Conservation (phyloP, 2,888 invertebrate species). For the Tigriopus californicus region DNA sequence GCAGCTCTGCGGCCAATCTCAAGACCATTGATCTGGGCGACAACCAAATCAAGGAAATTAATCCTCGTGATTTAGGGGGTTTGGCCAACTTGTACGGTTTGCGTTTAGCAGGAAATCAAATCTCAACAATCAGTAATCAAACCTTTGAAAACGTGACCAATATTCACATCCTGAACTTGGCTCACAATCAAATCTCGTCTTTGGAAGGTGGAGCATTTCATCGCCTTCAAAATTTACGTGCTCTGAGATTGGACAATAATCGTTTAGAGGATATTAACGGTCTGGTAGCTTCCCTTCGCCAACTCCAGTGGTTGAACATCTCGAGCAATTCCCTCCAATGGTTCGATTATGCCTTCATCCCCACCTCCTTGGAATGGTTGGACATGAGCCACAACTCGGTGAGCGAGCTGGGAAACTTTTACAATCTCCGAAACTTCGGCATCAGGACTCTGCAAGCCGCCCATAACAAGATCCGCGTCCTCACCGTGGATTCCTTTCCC, state of each 20-base stretch:
- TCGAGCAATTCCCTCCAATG: slow-evolving; percentile 71
- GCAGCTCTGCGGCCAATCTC: slow-evolving; percentile 47
- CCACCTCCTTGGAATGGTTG: slow-evolving; percentile 62
- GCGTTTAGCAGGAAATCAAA: slow-evolving; percentile 28
- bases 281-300: slow-evolving; percentile 60
- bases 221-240: slow-evolving; percentile 56
- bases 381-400: slow-evolving; percentile 75
- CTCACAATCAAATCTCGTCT: slow-evolving; percentile 56
- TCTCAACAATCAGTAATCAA: slow-evolving; percentile 1
- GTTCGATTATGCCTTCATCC: slow-evolving; percentile 72
- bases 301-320: slow-evolving; percentile 69
- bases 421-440: slow-evolving; percentile 33
- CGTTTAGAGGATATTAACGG: slow-evolving; percentile 59
- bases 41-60: slow-evolving; percentile 58
- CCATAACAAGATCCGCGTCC: slow-evolving; percentile 54
- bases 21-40: slow-evolving; percentile 76
- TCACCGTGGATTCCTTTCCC: slow-evolving; percentile 43
- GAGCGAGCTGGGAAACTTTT: slow-evolving; percentile 42
- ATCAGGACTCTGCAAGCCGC: slow-evolving; percentile 73
- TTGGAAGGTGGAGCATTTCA: slow-evolving; percentile 66
- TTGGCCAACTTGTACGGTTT: slow-evolving; percentile 62
- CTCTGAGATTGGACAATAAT: slow-evolving; percentile 69
- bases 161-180: slow-evolving; percentile 40
- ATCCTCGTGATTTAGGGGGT: slow-evolving; percentile 52
- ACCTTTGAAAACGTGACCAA: neutral